phyloP scores from a whole-genome alignment of 2,797 vertebrate genomes.

The Catostomus latipinnis region DNA sequence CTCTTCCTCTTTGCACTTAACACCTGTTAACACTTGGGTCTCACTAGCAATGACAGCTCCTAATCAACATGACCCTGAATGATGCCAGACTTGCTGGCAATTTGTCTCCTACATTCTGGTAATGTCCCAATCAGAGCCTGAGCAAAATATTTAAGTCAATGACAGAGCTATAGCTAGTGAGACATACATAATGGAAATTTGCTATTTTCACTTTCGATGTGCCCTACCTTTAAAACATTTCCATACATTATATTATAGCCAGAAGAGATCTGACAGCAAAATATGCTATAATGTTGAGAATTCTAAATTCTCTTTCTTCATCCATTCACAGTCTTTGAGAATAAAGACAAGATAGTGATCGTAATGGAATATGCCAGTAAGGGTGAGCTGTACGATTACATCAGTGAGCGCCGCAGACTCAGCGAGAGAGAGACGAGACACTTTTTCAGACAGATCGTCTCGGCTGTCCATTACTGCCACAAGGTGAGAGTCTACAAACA shows the following conservation, averaged over 20 bases:
- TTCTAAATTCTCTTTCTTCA: constrained; percentile 4
- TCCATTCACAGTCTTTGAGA: constrained; percentile 90
- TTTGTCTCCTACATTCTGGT: constrained; percentile 29
- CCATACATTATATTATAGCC: neutral
- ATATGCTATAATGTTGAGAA: constrained; percentile 35
- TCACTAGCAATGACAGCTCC: constrained; percentile 24
- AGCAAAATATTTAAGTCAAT: constrained; percentile 16
- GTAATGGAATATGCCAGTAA: constrained; percentile 99
- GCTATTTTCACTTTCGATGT: constrained; percentile 15
- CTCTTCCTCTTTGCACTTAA: constrained; percentile 34
- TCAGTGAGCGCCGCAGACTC: constrained; percentile 92
- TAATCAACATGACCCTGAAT: constrained; percentile 50
- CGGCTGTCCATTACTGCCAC: constrained; percentile 97
- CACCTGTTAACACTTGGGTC: constrained; percentile 52
- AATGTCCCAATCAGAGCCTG: neutral
- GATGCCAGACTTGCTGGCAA: constrained; percentile 50
- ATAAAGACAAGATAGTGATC: constrained; percentile 99
- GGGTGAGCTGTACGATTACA: constrained; percentile 97
- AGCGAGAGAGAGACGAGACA: constrained; percentile 94
- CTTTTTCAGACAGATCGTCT: constrained; percentile 98
- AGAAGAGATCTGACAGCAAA: constrained; percentile 18
- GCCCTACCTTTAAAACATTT: neutral
- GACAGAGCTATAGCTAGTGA: constrained; percentile 10
- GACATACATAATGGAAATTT: constrained; percentile 1
- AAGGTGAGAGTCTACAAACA: constrained; percentile 81